Percentiles rank a stretch among this genome's conserved stretches.
Conservation (phyloP, 2,888 invertebrate species). For the Diarsia mendica region DNA sequence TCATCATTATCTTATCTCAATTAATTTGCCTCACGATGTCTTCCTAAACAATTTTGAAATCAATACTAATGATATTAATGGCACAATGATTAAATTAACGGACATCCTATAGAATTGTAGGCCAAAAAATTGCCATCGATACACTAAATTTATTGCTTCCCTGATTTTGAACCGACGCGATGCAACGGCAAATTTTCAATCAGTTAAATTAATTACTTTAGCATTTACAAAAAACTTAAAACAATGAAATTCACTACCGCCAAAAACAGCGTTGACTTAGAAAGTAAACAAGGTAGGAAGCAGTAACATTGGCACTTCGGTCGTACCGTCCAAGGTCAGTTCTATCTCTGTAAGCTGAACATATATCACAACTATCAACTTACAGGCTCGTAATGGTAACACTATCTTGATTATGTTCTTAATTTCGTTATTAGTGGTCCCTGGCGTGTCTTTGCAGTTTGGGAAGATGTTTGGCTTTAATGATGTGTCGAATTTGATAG, state of each 20-base stretch:
- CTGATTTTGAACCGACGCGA: background rate
- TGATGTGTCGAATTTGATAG: background rate
- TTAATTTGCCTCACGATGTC: too few relatives aligned
- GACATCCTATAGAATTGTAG: too few relatives aligned
- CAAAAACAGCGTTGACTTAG: slow-evolving; percentile 56
- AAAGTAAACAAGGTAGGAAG: slow-evolving; percentile 70
- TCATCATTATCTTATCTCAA: too few relatives aligned
- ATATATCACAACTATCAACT: slow-evolving; percentile 51
- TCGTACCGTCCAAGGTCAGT: slow-evolving; percentile 67
- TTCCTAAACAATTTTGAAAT: background rate
- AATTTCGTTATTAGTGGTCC: slow-evolving; percentile 43
- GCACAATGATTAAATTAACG: too few relatives aligned
- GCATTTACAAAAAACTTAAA: slow-evolving; percentile 27
- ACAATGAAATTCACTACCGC: slow-evolving; percentile 5
- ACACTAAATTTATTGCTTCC: background rate
- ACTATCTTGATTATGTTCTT: slow-evolving; percentile 41
- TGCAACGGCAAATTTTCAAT: background rate
- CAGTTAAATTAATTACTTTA: background rate
- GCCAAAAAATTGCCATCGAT: too few relatives aligned
- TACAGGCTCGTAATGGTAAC: slow-evolving; percentile 40
- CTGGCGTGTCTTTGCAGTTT: slow-evolving; percentile 31
- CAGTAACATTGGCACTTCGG: slow-evolving; percentile 61
- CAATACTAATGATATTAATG: background rate
- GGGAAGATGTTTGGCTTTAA: slow-evolving; percentile 12
- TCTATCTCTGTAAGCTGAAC: slow-evolving; percentile 50